Base-by-base conservation (phyloP, 2,113 vertebrate species). In the Phalacrocorax pelagicus region DNA sequence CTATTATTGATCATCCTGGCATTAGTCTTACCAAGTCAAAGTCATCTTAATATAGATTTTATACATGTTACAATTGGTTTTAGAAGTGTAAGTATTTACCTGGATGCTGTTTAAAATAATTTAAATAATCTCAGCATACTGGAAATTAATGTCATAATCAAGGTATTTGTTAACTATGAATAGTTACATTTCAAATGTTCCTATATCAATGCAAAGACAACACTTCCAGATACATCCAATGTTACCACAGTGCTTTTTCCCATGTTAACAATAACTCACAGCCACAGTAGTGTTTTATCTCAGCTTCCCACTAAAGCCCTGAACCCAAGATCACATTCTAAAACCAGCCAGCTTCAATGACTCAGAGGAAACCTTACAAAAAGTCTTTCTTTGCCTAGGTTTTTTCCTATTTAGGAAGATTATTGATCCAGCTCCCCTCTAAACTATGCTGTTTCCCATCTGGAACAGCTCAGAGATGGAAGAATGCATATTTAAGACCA, bases 1-100 rank as follows among this genome's bases (percentile, higher is more conserved):
- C 71, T 55, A 75, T 71, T 96, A 88, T 73, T 95, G 91, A 94
- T 94, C 70, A 94, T 91, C 82, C 71, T 92, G 84, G 61, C 58
- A 90, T 82, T 72, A 86, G 81, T 92, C 54, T 92, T 82, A 78
- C 36, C 36, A 91, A 94, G 87, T 57, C 67, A 91, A 95, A 95
- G 80, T 55, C 34, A 81, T 65, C 61, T 74, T 74, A 90, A 67
- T 36, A 70, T 20, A 91, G 59, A 66, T 47, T 51, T 90, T 73
- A 73, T 30, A 82, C 3, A 13, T 19, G 42, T 52, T 88, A 21
- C 40, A 74, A 62, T 11, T 57, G n/a, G 90, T 70, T 91, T 85
- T 40, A 90, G 63, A 16, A 54, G 61, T n/a, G 38, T 49, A 67
- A 52, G 34, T 85, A 77, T 72, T 90, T 88, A 80, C 21, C 21